These are phyloP conservation scores for Ischnus inquisitorius DNA, from an alignment of 2,888 invertebrate species.

Conservation along the genomic window DNA sequence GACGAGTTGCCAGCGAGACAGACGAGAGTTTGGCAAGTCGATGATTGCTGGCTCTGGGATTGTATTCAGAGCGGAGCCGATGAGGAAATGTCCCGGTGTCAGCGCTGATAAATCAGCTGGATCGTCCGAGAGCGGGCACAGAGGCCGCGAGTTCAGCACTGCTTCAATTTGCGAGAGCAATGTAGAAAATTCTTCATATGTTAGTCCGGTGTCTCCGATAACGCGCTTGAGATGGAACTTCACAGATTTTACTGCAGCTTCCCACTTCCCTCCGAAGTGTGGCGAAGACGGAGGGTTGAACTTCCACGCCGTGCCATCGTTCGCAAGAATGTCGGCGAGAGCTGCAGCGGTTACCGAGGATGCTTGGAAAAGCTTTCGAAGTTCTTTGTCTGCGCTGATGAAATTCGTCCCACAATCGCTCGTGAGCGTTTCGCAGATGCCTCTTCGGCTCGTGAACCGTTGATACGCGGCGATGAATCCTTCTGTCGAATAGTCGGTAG, in stretches of 20 bases:
- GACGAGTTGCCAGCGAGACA: conserved; percentile 66
- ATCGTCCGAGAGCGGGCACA: conserved; percentile 71
- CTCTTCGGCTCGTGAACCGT: conserved; percentile 68
- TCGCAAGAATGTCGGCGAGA: conserved; percentile 14
- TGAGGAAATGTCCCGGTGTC: conserved; percentile 75
- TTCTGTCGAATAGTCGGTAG: conserved; percentile 64
- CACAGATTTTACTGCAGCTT: conserved; percentile 74
- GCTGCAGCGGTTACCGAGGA: background rate
- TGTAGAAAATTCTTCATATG: conserved; percentile 75
- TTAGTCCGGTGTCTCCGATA: conserved; percentile 70
- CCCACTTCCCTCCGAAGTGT: conserved; percentile 78
- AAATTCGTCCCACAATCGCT: background rate
- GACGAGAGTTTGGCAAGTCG: conserved; percentile 48
- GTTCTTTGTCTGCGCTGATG: background rate
- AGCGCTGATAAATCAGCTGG: conserved; percentile 69
- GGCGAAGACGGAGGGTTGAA: conserved; percentile 77
- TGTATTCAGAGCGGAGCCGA: conserved; percentile 68
- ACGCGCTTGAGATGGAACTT: conserved; percentile 76
- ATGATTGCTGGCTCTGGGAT: conserved; percentile 67
- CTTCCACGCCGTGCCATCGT: conserved; percentile 73
- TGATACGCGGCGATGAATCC: conserved; percentile 69
- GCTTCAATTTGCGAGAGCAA: conserved; percentile 75
- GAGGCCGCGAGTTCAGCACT: conserved; percentile 75
- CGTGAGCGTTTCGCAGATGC: background rate
- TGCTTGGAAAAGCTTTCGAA: background rate